phyloP scores from a whole-genome alignment of 2,113 vertebrate genomes.

The Pachycephala philippinensis region DNA sequence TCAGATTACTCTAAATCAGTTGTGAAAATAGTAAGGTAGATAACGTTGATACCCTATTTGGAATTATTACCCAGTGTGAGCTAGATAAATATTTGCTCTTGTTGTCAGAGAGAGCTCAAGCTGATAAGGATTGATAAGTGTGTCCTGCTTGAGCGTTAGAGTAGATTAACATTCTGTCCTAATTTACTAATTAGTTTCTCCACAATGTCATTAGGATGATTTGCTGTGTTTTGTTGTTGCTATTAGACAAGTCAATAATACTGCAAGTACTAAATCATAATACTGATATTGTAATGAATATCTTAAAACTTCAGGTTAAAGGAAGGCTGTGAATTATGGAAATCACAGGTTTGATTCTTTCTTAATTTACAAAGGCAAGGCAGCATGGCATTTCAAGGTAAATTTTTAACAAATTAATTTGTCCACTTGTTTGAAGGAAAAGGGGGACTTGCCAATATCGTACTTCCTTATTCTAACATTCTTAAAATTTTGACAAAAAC shows the following conservation, averaged over 20 bases:
- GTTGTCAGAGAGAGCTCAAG: background rate
- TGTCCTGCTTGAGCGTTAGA: background rate
- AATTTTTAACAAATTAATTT: background rate
- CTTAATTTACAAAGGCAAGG: background rate
- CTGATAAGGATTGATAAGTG: constrained; percentile 19
- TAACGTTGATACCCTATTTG: background rate
- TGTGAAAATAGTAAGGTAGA: background rate
- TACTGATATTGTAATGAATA: background rate
- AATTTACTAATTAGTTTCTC: constrained; percentile 35
- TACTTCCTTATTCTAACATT: background rate
- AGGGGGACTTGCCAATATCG: background rate
- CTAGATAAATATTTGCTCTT: constrained; percentile 7
- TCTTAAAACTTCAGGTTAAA: background rate
- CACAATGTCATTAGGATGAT: background rate
- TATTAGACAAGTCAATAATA: constrained; percentile 17
- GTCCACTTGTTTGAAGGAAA: background rate
- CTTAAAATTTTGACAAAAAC: background rate
- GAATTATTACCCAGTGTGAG: background rate
- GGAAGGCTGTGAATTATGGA: background rate
- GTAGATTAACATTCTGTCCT: constrained; percentile 2
- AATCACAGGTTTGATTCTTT: background rate
- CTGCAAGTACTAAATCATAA: background rate
- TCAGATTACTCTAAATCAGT: background rate
- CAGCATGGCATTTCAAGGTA: background rate
- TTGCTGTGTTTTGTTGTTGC: background rate